Evolutionary conservation across 2,888 invertebrate species (phyloP), one percentile per base, ranked within the genome.

Genomic region (Hirtodrosophila cameraria): DNA sequence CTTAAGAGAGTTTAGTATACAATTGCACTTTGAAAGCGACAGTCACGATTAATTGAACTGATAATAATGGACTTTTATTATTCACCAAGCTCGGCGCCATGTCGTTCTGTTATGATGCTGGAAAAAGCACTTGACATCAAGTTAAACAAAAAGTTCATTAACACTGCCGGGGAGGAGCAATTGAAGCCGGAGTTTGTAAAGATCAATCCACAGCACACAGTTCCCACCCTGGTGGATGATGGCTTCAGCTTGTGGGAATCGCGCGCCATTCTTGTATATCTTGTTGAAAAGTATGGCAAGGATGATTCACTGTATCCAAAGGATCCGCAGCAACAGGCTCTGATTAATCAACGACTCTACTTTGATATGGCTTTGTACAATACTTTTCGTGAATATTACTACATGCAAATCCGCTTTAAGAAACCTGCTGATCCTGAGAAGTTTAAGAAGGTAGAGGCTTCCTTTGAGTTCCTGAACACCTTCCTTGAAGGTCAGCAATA

Each of bases 141-240:
- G 1, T 85, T 95, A 20, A 94, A 95, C 84, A 89, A 93, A 41
- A 94, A 94, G 80, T n/a, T 87, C 0, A 76, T 92, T 2, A 91
- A 94, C 82, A 86, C 94, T 9, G 90, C 91, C 91, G 91, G 91
- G 35, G 93, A 93, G 1, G 94, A 94, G 69, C 94, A 95, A 8
- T 71, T 94, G 33, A 94, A 92, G 27, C 94, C 94, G 0, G 94
- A 94, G 77, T 95, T 92, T 78, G 0, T 94, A 15, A 94, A 94
- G 92, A 89, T 96, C 8, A 96, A 96, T 89, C 96, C 96, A 0
- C 96, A 96, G 90, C 96, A 96, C 88, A 94, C 94, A 15, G 93
- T 97, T 49, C 97, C 97, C 0, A 96, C 96, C 0, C 90, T 97
- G 33, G 94, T 95, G 54, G 97, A 97, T 90, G 94, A 95, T 82